Base-by-base conservation (phyloP, 2,113 vertebrate genomes). In the Rhea pennata region DNA sequence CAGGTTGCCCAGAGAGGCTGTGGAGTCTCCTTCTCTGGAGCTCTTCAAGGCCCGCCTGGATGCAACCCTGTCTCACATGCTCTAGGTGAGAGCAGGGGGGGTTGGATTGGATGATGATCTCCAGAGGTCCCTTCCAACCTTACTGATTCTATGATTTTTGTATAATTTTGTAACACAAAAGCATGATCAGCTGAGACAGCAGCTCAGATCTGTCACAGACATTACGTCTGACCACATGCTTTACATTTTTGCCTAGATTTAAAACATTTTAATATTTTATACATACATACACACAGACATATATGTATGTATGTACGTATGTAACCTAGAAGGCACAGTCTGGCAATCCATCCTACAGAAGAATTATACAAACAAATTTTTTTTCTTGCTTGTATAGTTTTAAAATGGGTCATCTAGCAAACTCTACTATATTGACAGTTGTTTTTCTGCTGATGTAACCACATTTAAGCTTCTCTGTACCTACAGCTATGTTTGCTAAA, bases 251-350 rank as follows among this genome's bases (percentile, higher is more conserved):
- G 29, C 44, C 22, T 26, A 36, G 6, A 79, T 23, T 31, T 56
- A 56, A 56, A 56, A 56, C 31, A 56, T 56, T 56, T 29, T 29
- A 56, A 56, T 16, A 29, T 9, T 56, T 48, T 48, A 48, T 48
- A 48, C 16, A 56, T 15, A 54, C 26, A 54, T 14, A 27, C 27
- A 54, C 53, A 56, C 27, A 31, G 15, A 56, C 16, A 8, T 15
- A 54, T 29, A 16, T 29, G 26, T 29, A 17, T 48, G 46, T 59
- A 44, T 44, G 48, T 79, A 64, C 73, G 42, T 10, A 4, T 61
- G 58, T 12, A 33, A 69, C 5, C 12, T 58, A 59, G 40, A 84
- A 72, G 7, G 27, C 48, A 64, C 0, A 0, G 22, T 33, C 62
- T n/a, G 36, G 29, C 46, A 21, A 54, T 42, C 10, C 67, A 36